Conservation (phyloP, 2,888 invertebrate genomes). For the Lacanobia wlatinum region DNA sequence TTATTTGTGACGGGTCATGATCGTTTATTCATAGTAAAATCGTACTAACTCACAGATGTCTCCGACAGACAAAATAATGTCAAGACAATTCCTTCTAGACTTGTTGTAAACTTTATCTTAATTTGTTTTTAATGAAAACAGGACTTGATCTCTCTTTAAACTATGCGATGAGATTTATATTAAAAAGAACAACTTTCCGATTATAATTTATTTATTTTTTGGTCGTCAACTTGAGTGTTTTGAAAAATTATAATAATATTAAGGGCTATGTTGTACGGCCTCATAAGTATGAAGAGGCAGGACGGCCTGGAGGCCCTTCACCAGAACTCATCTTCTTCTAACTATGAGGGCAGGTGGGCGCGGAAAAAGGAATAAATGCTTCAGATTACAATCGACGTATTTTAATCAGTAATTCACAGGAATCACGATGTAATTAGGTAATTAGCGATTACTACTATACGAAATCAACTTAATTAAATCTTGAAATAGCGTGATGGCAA, state of each 20-base stretch:
- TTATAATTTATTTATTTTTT: constrained; percentile 1
- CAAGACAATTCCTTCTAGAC: constrained; percentile 74
- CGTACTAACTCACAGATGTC: constrained; percentile 70
- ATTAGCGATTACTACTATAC: no score
- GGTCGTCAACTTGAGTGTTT: not conserved
- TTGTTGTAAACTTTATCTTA: constrained; percentile 69
- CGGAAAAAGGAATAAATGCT: no score
- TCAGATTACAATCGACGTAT: no score
- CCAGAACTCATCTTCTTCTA: no score
- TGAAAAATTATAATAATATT: constrained; percentile 1
- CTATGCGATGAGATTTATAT: constrained; percentile 23
- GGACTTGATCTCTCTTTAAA: constrained; percentile 14
- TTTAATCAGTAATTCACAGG: no score
- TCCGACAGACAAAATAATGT: constrained; percentile 62
- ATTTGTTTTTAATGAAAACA: constrained; percentile 69
- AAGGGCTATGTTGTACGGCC: no score
- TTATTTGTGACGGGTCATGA: not conserved
- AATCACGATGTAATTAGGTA: no score
- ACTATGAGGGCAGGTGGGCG: no score
- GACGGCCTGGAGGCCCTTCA: no score
- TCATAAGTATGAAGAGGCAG: no score
- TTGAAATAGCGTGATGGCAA: no score
- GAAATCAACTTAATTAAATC: no score
- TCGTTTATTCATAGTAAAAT: constrained; percentile 2
- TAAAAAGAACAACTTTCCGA: constrained; percentile 8